Percentiles rank a stretch among this genome's conserved stretches.
These are phyloP conservation scores for Pantelozetes paolii DNA, from an alignment of 2,888 invertebrate species.

Conservation along the genomic window DNA sequence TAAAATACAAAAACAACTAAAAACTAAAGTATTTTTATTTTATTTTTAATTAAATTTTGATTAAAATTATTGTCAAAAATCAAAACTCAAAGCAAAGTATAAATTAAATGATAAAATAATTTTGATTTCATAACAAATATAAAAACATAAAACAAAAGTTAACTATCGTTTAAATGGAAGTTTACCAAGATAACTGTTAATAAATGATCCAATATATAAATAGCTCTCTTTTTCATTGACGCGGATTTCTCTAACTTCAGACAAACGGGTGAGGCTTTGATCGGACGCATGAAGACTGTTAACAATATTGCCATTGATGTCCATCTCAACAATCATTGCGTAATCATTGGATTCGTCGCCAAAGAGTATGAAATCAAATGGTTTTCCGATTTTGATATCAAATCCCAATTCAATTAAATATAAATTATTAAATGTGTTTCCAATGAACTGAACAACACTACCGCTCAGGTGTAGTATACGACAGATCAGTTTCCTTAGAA, in stretches of 20 bases:
- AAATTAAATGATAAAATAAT: no score
- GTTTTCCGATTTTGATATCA: background rate
- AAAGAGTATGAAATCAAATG: background rate
- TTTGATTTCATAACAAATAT: no score
- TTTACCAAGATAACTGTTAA: constrained; percentile 33
- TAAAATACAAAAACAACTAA: no score
- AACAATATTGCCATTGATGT: constrained; percentile 24
- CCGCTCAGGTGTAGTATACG: constrained; percentile 6
- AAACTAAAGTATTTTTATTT: no score
- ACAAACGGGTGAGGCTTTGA: constrained; percentile 49
- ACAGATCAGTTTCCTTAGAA: constrained; percentile 22
- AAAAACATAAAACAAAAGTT: background rate
- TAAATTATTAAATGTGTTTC: background rate
- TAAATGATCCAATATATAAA: constrained; percentile 38
- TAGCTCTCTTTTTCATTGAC: background rate
- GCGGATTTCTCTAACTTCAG: constrained; percentile 51
- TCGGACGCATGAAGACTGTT: constrained; percentile 48
- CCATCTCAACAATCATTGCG: constrained; percentile 10
- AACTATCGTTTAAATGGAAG: background rate
- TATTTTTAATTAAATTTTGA: no score
- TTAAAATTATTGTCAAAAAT: no score
- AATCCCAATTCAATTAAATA: background rate
- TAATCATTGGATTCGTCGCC: background rate
- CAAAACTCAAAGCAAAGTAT: no score
- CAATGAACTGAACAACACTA: background rate